Evolutionary conservation across 2,797 vertebrate species (phyloP).

Genomic region (Crotalus adamanteus): DNA sequence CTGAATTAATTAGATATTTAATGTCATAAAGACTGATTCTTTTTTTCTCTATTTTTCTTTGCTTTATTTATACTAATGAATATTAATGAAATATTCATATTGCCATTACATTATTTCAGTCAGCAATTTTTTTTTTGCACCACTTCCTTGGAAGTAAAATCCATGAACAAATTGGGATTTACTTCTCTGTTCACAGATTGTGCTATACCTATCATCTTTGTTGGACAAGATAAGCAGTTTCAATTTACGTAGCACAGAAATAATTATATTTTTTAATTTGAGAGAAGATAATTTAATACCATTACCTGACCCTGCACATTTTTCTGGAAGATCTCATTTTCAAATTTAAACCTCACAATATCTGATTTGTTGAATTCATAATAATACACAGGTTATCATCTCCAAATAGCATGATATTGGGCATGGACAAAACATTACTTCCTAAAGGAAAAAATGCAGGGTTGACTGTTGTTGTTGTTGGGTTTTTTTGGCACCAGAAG

Average conservation of each 20-base stretch:
- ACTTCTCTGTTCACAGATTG: not conserved
- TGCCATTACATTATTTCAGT: not conserved
- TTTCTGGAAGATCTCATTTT: constrained; percentile 3
- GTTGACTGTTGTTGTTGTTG: no score
- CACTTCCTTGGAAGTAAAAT: not conserved
- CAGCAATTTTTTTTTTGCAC: not conserved
- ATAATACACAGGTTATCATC: constrained; percentile 16
- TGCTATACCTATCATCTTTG: not conserved
- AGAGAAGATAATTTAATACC: not conserved
- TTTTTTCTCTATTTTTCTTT: not conserved
- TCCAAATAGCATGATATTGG: not conserved
- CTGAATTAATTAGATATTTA: not conserved
- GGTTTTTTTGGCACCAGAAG: not conserved
- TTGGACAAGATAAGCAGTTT: not conserved
- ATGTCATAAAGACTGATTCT: not conserved
- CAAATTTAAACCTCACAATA: not conserved
- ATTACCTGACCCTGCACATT: not conserved
- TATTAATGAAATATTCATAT: not conserved
- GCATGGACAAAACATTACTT: not conserved
- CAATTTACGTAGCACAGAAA: not conserved
- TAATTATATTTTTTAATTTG: not conserved
- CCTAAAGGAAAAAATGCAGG: not conserved
- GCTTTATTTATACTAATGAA: not conserved
- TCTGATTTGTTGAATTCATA: not conserved
- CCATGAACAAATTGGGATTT: not conserved